Percentiles rank a stretch among this genome's conserved stretches.
Evolutionary conservation across 35 echinoderm and acorn worm genomes (phyloP).

Genomic region (Holothuria glaberrima): DNA sequence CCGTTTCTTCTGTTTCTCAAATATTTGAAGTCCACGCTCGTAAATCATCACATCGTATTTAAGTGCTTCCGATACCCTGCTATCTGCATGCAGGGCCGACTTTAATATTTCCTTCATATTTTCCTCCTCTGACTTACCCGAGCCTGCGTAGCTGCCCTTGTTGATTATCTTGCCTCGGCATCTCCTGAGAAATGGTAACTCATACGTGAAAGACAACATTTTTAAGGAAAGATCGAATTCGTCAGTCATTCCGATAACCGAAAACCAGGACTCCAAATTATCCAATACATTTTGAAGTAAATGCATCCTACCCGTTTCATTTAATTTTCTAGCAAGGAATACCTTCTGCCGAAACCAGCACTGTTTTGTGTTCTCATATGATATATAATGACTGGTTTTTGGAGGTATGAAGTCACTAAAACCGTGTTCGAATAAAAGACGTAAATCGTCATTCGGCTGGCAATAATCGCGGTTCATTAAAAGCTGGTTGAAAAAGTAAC

Average conservation of each 20-base stretch:
- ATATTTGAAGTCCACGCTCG: slow-evolving; percentile 71
- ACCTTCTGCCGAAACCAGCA: slow-evolving; percentile 92
- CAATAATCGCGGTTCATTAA: slow-evolving; percentile 81
- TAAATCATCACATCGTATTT: slow-evolving; percentile 67
- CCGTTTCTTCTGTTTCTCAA: slow-evolving; percentile 58
- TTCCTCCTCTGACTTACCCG: neutral
- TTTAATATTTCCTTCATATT: slow-evolving; percentile 19
- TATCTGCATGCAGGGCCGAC: slow-evolving; percentile 39
- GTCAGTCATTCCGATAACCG: slow-evolving; percentile 77
- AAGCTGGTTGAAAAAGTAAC: slow-evolving; percentile 89
- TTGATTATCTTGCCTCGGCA: slow-evolving; percentile 72
- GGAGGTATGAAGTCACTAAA: neutral
- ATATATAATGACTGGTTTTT: neutral
- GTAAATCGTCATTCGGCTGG: slow-evolving; percentile 28
- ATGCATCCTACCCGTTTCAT: slow-evolving; percentile 26
- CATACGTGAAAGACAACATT: slow-evolving; percentile 71
- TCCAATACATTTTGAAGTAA: slow-evolving; percentile 65
- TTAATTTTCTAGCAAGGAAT: slow-evolving; percentile 48
- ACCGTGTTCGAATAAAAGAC: neutral
- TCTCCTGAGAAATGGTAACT: slow-evolving; percentile 64
- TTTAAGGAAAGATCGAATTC: slow-evolving; percentile 83
- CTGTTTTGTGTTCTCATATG: neutral
- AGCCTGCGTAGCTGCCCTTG: slow-evolving; percentile 30
- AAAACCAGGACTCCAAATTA: slow-evolving; percentile 89
- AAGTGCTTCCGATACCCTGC: slow-evolving; percentile 54